A percentile compares a stretch with the other conserved stretches of the same genome.
These are phyloP conservation scores for Tenthredo mesomela DNA, from an alignment of 2,888 invertebrate species.

Conservation along the genomic window DNA sequence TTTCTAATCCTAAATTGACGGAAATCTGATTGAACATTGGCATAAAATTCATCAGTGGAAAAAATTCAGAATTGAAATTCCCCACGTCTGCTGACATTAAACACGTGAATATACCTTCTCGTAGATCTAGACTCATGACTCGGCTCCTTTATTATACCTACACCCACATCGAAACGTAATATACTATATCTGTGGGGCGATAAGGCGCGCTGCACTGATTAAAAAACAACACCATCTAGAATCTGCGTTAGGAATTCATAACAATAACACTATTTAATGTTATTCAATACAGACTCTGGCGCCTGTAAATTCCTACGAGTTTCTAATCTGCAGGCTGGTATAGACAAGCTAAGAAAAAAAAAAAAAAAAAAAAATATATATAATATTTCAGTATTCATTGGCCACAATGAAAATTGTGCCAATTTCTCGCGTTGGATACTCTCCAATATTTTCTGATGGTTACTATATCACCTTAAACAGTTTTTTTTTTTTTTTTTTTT, in stretches of 20 bases:
- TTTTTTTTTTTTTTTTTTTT: no score
- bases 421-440: not conserved
- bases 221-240: constrained; percentile 2
- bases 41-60: not conserved
- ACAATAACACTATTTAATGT: constrained; percentile 34
- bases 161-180: constrained; percentile 15
- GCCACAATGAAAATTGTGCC: not conserved
- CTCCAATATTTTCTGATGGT: not conserved
- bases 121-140: not conserved
- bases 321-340: not conserved
- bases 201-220: constrained; percentile 11
- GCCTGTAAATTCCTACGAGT: not conserved
- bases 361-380: not conserved
- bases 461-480: not conserved
- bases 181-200: not conserved
- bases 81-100: not conserved
- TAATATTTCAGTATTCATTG: not conserved
- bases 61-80: not conserved
- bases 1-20: not conserved
- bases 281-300: not conserved
- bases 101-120: not conserved
- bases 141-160: not conserved
- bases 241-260: constrained; percentile 38
- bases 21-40: not conserved
- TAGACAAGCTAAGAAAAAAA: not conserved